Evolutionary conservation across 2,113 vertebrate species (phyloP).

Genomic region (Proterorhinus semilunaris): DNA sequence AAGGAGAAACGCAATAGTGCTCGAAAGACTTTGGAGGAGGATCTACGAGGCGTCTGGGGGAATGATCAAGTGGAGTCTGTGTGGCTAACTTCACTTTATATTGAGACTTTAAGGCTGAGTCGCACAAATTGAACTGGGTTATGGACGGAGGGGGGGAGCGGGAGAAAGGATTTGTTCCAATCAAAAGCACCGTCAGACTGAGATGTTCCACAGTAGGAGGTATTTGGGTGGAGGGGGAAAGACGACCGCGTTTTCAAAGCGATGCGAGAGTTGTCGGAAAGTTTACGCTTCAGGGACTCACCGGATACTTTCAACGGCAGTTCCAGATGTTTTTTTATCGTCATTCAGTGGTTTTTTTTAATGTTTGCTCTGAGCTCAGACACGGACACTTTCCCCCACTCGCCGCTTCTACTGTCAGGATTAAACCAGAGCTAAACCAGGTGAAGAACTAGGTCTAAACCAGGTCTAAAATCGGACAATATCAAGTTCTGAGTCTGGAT

Average conservation of each 20-base stretch:
- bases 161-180: not conserved
- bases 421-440: no score
- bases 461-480: no score
- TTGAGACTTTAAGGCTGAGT: not conserved
- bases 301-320: no score
- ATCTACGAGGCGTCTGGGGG: constrained; percentile 20
- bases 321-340: no score
- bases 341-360: no score
- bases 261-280: not conserved
- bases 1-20: constrained; percentile 11
- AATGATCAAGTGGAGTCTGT: constrained; percentile 23
- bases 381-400: no score
- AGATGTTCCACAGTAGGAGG: not conserved
- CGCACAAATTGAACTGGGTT: not conserved
- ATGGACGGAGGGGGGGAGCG: not conserved
- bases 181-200: not conserved
- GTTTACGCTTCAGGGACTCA: no score
- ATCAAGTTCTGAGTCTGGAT: no score
- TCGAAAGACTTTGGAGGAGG: constrained; percentile 15
- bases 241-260: not conserved
- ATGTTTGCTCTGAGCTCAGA: no score
- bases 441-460: no score
- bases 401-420: no score
- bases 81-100: not conserved
- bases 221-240: not conserved